Evolutionary conservation across 1,140 invertebrate genomes (phyloP), one percentile per base, ranked within the genome.

Genomic region (Euura lappo): DNA sequence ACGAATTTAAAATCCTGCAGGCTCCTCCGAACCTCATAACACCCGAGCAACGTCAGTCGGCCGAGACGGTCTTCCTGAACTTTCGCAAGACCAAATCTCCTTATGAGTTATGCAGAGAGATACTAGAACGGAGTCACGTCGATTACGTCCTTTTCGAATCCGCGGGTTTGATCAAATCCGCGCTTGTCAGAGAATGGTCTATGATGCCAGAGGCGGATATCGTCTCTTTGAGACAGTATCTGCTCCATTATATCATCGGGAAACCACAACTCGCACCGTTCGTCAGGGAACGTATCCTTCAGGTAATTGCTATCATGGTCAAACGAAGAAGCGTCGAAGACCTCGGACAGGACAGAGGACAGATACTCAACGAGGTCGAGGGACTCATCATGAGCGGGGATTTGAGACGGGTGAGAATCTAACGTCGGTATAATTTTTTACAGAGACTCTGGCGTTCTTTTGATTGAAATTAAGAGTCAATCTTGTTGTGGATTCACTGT

Each of bases 91-190:
- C 93, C 10, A 93, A 94, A 86, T 91, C 92, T 75, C 95, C 96
- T 46, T 97, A 96, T 84, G 90, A 91, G 71, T 81, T 96, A 43
- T 98, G 96, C 83, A 90, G 92, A 80, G 90, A 93, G 81, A 94
- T 97, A 80, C 88, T 97, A 74, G 95, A 97, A 86, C 92, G 91
- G 60, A 93, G 92, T 73, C 88, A 90, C 71, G 91, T 93, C 73
- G 94, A 95, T 80, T 96, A 95, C 89, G 94, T 97, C 5, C 83
- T 96, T 68, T 97, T 97, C 89, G 96, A 97, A 88, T 91, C 94
- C 75, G 94, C 93, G 5, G 92, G 93, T 71, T 90, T 96, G n/a
- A 87, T 98, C 71, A 96, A 96, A 86, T 91, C 93, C 77, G 93
- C 94, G 44, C 84, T 97, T 6, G 92, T 97, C 68, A 89, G 93